Conservation (phyloP, 2,888 invertebrate genomes). For the Cephus rjabovi region DNA sequence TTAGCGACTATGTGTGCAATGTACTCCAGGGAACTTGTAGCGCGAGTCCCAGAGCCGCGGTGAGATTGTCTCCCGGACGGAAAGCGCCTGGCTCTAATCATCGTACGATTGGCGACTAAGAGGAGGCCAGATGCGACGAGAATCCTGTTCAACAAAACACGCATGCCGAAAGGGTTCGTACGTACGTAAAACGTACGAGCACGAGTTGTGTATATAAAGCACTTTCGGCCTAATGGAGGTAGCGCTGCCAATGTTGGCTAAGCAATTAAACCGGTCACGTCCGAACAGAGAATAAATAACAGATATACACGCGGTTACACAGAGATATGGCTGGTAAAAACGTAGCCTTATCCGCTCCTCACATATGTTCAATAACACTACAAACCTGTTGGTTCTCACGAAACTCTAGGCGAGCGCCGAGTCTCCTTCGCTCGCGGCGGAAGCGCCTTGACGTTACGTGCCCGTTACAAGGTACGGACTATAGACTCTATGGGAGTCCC, state of each 20-base stretch:
- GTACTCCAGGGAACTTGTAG: conserved; percentile 50
- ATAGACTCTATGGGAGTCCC: neutral
- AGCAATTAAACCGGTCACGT: conserved; percentile 48
- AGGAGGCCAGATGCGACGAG: conserved; percentile 15
- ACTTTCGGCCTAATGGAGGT: conserved; percentile 46
- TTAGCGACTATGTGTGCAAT: conserved; percentile 49
- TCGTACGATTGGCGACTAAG: conserved; percentile 5
- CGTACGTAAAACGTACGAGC: neutral
- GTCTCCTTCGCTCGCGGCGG: neutral
- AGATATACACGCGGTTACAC: conserved; percentile 45
- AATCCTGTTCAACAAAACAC: conserved; percentile 12
- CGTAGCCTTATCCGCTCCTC: conserved; percentile 21
- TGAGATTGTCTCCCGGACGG: conserved; percentile 7
- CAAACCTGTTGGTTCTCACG: conserved; percentile 7
- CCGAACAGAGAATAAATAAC: conserved; percentile 52
- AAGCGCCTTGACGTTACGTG: neutral
- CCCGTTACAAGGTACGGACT: neutral
- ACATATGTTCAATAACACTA: conserved; percentile 25
- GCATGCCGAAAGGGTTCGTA: conserved; percentile 5
- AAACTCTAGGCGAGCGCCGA: neutral
- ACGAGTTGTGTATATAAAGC: conserved; percentile 24
- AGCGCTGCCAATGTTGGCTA: conserved; percentile 49
- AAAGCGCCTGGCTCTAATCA: conserved; percentile 6
- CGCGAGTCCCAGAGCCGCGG: neutral
- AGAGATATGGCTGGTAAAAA: conserved; percentile 26